A percentile compares a stretch with the other conserved stretches of the same genome.
These are phyloP conservation scores for Poecilia velifera DNA, from an alignment of 2,797 vertebrate species.

Conservation along the genomic window DNA sequence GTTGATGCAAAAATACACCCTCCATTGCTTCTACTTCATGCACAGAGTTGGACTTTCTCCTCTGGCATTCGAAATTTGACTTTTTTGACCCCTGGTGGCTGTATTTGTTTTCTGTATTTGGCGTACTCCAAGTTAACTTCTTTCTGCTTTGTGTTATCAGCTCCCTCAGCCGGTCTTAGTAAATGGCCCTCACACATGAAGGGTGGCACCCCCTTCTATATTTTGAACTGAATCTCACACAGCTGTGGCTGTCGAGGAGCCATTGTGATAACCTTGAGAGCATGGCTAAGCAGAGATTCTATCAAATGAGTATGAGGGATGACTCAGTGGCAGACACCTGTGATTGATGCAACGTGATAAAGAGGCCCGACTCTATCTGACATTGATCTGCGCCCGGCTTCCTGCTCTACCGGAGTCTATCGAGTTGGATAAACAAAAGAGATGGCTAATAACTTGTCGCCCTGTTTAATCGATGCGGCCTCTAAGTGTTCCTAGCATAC, in stretches of 20 bases:
- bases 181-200: constrained; percentile 27
- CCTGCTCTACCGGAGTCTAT: constrained; percentile 31
- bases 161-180: constrained; percentile 24
- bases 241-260: background rate
- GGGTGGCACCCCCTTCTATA: constrained; percentile 24
- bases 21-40: background rate
- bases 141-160: constrained; percentile 7
- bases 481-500: constrained; percentile 36
- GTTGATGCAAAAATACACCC: constrained; percentile 22
- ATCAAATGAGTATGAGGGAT: constrained; percentile 49
- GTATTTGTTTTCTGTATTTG: constrained; percentile 4
- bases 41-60: constrained; percentile 10
- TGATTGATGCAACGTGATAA: constrained; percentile 54
- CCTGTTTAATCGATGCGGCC: constrained; percentile 56
- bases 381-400: constrained; percentile 53
- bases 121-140: constrained; percentile 10
- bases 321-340: constrained; percentile 36
- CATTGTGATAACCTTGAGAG: constrained; percentile 56
- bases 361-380: constrained; percentile 39
- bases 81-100: constrained; percentile 22
- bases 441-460: constrained; percentile 59
- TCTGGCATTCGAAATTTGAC: background rate
- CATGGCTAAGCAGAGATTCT: constrained; percentile 45
- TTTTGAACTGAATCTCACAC: constrained; percentile 12
- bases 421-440: constrained; percentile 61